Evolutionary conservation across 2,888 invertebrate genomes (phyloP), one percentile per base, ranked within the genome.

Genomic region (Halictus quadricinctus): DNA sequence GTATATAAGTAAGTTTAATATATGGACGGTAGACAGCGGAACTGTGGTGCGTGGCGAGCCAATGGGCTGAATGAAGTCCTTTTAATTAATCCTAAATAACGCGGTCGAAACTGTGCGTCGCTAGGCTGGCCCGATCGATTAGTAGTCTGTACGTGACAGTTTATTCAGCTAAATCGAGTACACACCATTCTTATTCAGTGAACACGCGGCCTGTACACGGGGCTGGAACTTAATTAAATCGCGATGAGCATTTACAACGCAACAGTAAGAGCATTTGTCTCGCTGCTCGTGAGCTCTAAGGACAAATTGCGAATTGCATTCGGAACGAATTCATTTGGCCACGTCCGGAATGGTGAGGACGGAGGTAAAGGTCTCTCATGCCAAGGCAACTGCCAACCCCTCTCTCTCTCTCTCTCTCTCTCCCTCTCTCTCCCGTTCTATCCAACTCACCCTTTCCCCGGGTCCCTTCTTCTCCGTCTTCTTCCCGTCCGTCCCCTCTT

Each of bases 231-330:
- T 86, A 87, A 87, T 87, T 87, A 83, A 82, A 76, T 72, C 74
- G 64, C 83, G 86, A 87, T 83, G 86, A 87, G 86, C 79, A 87
- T 87, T 86, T 87, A 83, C 79, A 86, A 76, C 79, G 83, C 72
- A 77, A 66, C 80, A 72, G 80, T 74, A 72, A 75, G 64, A 64
- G 82, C 86, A 83, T 89, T 88, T 90, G 89, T 88, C 86, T 87
- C 87, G 86, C 88, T 73, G 81, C 79, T 83, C 83, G 88, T 79
- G 75, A 66, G 80, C 72, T 84, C 76, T 83, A 83, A 82, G 89
- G 88, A 89, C 89, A 89, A 89, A 89, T 89, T 88, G 88, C 89
- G 85, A 89, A 89, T 89, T 89, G 89, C 89, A 89, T 89, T 89
- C 89, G 89, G 89, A 88, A 89, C 87, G 84, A 87, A 89, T 89